Evolutionary conservation across 2,797 vertebrate species (phyloP).

Genomic region (Centropyge bicolor): DNA sequence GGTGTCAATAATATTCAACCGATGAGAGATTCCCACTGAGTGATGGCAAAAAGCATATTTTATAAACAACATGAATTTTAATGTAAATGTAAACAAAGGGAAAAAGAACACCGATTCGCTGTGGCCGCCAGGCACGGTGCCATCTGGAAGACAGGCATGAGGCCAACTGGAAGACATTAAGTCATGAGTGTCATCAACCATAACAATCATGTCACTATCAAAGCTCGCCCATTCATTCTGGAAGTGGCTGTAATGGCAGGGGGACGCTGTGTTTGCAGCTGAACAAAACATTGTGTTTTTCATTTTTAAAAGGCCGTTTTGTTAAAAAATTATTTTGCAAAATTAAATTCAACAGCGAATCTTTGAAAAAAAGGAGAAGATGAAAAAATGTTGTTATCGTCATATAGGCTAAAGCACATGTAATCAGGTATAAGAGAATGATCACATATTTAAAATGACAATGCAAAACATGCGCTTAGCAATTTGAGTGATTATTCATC

Average conservation of each 20-base stretch:
- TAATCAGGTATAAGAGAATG: background rate
- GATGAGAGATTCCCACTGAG: constrained; percentile 57
- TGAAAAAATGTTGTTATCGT: background rate
- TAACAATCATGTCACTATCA: constrained; percentile 83
- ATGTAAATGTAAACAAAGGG: constrained; percentile 76
- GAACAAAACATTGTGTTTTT: constrained; percentile 49
- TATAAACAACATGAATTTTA: constrained; percentile 69
- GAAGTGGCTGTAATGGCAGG: constrained; percentile 62
- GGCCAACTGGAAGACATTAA: constrained; percentile 84
- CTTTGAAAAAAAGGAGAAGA: background rate
- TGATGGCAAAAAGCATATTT: constrained; percentile 60
- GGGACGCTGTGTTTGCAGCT: constrained; percentile 34
- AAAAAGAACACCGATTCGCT: constrained; percentile 66
- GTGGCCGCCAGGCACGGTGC: constrained; percentile 78
- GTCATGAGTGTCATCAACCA: constrained; percentile 83
- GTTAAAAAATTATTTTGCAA: constrained; percentile 2
- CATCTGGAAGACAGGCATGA: constrained; percentile 83
- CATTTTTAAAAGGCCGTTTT: constrained; percentile 39
- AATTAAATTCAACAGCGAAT: constrained; percentile 27
- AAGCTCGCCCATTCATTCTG: constrained; percentile 69
- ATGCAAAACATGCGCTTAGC: background rate
- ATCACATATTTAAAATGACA: background rate
- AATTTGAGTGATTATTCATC: background rate
- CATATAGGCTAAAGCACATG: background rate
- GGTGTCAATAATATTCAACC: constrained; percentile 60